These are phyloP conservation scores for Trachymyrmex cornetzi DNA, from an alignment of 1,140 invertebrate species.

Conservation along the genomic window DNA sequence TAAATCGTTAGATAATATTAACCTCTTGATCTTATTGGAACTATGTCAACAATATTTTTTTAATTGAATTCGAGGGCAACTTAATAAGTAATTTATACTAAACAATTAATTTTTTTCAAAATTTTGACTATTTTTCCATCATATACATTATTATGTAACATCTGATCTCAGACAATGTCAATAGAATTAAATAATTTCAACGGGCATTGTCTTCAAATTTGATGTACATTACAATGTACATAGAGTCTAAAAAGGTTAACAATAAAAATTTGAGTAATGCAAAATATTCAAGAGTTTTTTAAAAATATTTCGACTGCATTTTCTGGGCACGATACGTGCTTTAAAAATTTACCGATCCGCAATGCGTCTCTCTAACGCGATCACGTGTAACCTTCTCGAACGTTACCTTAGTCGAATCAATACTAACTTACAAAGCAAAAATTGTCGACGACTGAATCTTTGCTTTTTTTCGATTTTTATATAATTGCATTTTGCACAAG, in stretches of 20 bases:
- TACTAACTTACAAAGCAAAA: constrained; percentile 2
- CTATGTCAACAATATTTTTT: no score
- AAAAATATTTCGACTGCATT: constrained; percentile 16
- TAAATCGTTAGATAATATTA: not conserved
- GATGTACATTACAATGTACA: no score
- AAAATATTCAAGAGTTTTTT: not conserved
- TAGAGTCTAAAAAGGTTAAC: not conserved
- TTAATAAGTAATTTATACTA: no score
- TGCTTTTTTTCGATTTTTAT: constrained; percentile 32
- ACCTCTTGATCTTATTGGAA: no score
- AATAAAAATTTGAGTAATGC: not conserved
- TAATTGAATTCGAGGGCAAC: no score
- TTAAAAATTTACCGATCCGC: constrained; percentile 68
- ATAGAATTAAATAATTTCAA: no score
- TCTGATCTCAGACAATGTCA: no score
- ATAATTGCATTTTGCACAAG: constrained; percentile 51
- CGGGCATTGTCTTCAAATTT: no score
- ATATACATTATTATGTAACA: no score
- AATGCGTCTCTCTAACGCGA: constrained; percentile 66
- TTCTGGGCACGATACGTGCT: constrained; percentile 30
- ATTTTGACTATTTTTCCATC: no score
- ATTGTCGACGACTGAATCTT: constrained; percentile 9
- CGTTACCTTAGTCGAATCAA: constrained; percentile 36
- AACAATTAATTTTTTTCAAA: no score
- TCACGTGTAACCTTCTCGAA: constrained; percentile 64